Evolutionary conservation across 2,888 invertebrate genomes (phyloP).

Genomic region (Disparrhopalites patrizii): DNA sequence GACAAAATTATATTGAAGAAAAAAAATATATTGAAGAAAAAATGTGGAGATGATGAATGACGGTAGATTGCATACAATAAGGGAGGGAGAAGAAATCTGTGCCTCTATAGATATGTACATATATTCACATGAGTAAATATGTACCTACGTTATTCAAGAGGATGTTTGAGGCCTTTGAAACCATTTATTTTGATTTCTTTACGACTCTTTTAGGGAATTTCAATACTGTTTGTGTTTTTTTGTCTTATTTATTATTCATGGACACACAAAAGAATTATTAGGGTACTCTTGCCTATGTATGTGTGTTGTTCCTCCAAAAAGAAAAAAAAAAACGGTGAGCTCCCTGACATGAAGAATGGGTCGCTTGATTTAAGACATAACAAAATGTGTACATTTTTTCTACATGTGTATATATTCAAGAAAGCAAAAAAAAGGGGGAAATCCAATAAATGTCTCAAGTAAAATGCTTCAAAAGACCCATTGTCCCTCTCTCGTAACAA

Average conservation of each 20-base stretch:
- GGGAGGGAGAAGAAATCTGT: neutral
- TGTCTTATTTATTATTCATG: neutral
- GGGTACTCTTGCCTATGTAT: no score
- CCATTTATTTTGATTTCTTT: conserved; percentile 7
- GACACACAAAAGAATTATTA: no score
- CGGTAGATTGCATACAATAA: neutral
- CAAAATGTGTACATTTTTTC: neutral
- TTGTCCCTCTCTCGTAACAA: no score
- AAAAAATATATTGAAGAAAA: no score
- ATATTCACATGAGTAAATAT: neutral
- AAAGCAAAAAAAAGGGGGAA: no score
- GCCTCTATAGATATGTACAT: neutral
- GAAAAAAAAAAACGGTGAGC: neutral
- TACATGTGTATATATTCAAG: neutral
- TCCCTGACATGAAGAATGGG: no score
- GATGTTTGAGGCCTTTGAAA: conserved; percentile 5
- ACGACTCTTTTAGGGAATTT: conserved; percentile 3
- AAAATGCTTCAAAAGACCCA: no score
- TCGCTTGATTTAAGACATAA: no score
- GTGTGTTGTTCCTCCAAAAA: no score
- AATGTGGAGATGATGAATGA: neutral
- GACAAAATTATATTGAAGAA: no score
- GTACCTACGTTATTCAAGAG: neutral
- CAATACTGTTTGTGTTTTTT: neutral
- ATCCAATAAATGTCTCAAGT: no score